These are phyloP conservation scores for Molanna angustata DNA, from an alignment of 2,888 invertebrate species.

Conservation along the genomic window DNA sequence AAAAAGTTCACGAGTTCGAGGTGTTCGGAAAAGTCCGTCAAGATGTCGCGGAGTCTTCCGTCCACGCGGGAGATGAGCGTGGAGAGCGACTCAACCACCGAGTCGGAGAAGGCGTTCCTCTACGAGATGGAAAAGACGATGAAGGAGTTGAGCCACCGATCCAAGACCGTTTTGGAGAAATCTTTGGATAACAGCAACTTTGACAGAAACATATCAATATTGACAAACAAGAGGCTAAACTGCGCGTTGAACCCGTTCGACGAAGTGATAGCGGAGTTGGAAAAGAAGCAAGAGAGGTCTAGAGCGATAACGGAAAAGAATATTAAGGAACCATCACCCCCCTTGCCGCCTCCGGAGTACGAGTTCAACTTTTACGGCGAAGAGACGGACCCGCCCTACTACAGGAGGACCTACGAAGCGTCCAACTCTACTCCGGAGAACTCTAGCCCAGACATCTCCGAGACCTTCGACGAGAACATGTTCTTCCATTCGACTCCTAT, in stretches of 20 bases:
- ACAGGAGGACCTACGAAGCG: constrained; percentile 28
- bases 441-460: constrained; percentile 33
- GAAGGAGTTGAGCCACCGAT: constrained; percentile 47
- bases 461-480: constrained; percentile 34
- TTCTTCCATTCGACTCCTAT: constrained; percentile 37
- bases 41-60: constrained; percentile 39
- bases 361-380: constrained; percentile 31
- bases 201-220: constrained; percentile 55
- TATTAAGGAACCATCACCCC: constrained; percentile 2
- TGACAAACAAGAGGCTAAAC: constrained; percentile 53
- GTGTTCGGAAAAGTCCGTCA: constrained; percentile 40
- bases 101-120: constrained; percentile 49
- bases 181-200: constrained; percentile 53
- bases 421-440: constrained; percentile 32
- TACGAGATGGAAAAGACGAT: constrained; percentile 52
- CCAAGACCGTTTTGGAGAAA: constrained; percentile 36
- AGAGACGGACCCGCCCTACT: constrained; percentile 29
- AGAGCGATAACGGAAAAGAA: constrained; percentile 36
- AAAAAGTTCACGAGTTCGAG: constrained; percentile 20
- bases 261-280: constrained; percentile 50
- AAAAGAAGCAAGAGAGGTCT: constrained; percentile 46
- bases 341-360: constrained; percentile 29
- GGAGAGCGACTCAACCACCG: constrained; percentile 51
- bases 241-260: constrained; percentile 52
- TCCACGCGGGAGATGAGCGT: constrained; percentile 49